Percentiles rank a stretch among this genome's conserved stretches.
Evolutionary conservation across 2,797 vertebrate species (phyloP).

Genomic region (Enoplosus armatus): DNA sequence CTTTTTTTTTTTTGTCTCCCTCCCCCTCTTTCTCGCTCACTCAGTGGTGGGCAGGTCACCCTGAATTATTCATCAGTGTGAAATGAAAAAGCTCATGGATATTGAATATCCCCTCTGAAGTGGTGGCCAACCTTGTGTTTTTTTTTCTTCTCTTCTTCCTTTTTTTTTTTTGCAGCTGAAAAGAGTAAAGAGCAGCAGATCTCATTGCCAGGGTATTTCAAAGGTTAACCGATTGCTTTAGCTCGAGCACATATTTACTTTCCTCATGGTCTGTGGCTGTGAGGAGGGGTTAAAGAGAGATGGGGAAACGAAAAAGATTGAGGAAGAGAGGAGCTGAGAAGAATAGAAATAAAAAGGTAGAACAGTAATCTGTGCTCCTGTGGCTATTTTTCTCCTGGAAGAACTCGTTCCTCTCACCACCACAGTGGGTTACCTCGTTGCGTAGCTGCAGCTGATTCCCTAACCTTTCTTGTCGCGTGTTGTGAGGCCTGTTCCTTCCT

Average conservation of each 20-base stretch:
- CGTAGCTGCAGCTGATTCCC: slow-evolving; percentile 1
- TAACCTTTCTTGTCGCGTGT: slow-evolving; percentile 19
- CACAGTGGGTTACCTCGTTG: slow-evolving; percentile 11
- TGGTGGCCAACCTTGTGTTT: slow-evolving; percentile 78
- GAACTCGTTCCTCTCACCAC: slow-evolving; percentile 15
- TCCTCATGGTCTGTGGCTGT: slow-evolving; percentile 48
- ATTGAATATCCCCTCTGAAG: slow-evolving; percentile 85
- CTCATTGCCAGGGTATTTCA: slow-evolving; percentile 74
- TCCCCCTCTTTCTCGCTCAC: slow-evolving; percentile 60
- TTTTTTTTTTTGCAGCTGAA: slow-evolving; percentile 55
- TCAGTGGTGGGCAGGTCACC: slow-evolving; percentile 83
- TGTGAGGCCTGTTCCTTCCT: slow-evolving; percentile 27
- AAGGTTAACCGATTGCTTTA: slow-evolving; percentile 81
- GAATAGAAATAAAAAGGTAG: slow-evolving; percentile 30
- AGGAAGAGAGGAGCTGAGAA: slow-evolving; percentile 35
- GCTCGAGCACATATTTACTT: slow-evolving; percentile 72
- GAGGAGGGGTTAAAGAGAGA: slow-evolving; percentile 17
- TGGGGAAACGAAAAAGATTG: neutral
- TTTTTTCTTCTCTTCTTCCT: neutral
- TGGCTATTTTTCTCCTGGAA: slow-evolving; percentile 32
- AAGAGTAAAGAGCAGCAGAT: slow-evolving; percentile 66
- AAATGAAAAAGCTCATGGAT: slow-evolving; percentile 87
- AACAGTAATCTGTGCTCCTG: slow-evolving; percentile 36
- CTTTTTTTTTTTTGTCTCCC: slow-evolving; percentile 40
- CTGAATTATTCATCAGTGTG: slow-evolving; percentile 86